Base-by-base conservation (phyloP, 2,113 vertebrate species). In the Mohoua ochrocephala region DNA sequence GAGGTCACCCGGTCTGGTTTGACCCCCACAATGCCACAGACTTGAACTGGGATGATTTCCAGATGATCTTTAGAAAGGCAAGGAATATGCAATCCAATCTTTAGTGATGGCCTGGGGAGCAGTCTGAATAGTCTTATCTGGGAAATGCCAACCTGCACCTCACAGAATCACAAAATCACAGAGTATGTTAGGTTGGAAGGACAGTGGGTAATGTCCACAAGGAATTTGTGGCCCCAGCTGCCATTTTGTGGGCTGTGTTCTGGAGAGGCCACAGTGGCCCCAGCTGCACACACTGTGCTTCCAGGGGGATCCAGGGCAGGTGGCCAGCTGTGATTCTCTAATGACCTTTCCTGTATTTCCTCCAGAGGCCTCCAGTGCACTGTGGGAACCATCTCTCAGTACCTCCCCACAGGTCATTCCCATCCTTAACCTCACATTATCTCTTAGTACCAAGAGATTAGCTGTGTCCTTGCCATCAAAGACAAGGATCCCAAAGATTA, bases 211-310 rank as follows among this genome's bases (percentile, higher is more conserved):
- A 67, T n/a, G 6, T 22, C 71, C 23, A 57, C 24, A 37, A n/a
- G 7, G 8, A 8, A 2, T 39, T 75, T 3, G 3, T 61, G 16
- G 19, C 10, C 14, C 22, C 35, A 44, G 7, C 3, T 85, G 31
- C 24, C 61, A 5, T 44, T 52, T 82, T 28, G n/a, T 67, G 52
- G 31, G 27, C 45, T 84, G 45, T 61, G 37, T 39, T 31, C 35
- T 24, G 53, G 39, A n/a, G 52, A 44, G 6, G 10, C 7, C 21
- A n/a, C 56, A 56, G 64, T 41, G 30, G 49, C 16, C 24, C 23
- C 27, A 70, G 56, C 10, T 61, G 13, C 14, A 11, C 0, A 1
- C 0, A 1, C 12, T 83, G 19, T 24, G 15, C 20, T 54, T 87
- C 16, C 41, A 64, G 27, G 6, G 27, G 23, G 4, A 50, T 63